phyloP scores from a whole-genome alignment of 2,113 vertebrate genomes.

The Platysternon megacephalum region DNA sequence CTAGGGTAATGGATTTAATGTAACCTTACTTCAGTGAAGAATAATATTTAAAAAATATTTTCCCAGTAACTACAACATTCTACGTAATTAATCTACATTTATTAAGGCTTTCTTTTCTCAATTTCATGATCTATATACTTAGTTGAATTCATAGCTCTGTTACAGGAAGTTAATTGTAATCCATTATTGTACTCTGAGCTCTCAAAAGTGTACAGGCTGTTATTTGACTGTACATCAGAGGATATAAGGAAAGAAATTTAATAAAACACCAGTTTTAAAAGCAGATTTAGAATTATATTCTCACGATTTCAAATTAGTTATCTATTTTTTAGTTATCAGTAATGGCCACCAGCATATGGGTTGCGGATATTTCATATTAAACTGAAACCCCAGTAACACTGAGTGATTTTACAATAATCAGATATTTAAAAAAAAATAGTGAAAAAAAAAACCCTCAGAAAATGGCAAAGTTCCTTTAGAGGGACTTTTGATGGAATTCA shows the following conservation, averaged over 20 bases:
- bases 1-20: too few relatives aligned
- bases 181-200: background rate
- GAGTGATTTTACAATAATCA: background rate
- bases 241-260: background rate
- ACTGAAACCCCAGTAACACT: background rate
- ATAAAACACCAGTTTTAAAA: background rate
- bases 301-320: background rate
- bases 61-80: too few relatives aligned
- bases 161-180: background rate
- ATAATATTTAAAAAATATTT: too few relatives aligned
- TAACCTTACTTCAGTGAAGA: too few relatives aligned
- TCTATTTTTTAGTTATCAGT: background rate
- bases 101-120: too few relatives aligned
- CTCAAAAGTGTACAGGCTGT: fast-evolving
- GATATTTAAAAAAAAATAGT: background rate
- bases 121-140: too few relatives aligned
- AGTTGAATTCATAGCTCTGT: too few relatives aligned
- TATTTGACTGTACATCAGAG: background rate
- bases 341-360: background rate
- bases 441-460: background rate
- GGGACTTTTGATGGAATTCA: background rate
- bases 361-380: background rate
- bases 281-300: background rate
- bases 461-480: background rate
- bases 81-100: too few relatives aligned